Evolutionary conservation across 2,888 invertebrate genomes (phyloP).

Genomic region (Cancer borealis): DNA sequence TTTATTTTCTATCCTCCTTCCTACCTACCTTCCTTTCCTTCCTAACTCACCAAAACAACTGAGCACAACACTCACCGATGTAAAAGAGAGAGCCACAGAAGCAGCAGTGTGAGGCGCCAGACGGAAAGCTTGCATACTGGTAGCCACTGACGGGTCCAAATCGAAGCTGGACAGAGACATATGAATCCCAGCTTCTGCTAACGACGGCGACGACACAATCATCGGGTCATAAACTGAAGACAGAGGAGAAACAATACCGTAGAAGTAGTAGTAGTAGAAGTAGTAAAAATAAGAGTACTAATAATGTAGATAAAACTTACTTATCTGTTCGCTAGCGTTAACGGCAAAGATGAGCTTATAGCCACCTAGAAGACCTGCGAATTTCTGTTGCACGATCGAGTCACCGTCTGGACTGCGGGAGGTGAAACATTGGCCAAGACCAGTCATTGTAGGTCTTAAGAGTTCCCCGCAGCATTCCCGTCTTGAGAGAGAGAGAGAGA

Average conservation of each 20-base stretch:
- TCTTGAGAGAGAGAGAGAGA: conserved; percentile 36
- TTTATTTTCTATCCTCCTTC: no score
- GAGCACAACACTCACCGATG: conserved; percentile 12
- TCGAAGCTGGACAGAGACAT: conserved; percentile 60
- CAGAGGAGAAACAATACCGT: not conserved
- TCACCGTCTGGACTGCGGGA: not conserved
- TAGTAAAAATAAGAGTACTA: not conserved
- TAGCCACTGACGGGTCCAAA: conserved; percentile 45
- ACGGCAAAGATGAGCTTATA: conserved; percentile 57
- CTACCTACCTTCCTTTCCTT: no score
- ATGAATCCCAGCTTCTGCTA: conserved; percentile 61
- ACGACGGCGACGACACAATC: conserved; percentile 44
- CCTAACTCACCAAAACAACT: no score
- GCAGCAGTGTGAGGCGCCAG: conserved; percentile 62
- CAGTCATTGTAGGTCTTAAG: conserved; percentile 53
- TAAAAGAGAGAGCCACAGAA: conserved; percentile 51
- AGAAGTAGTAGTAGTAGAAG: not conserved
- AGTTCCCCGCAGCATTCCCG: conserved; percentile 44
- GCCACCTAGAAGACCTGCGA: conserved; percentile 52
- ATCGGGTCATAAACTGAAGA: conserved; percentile 47
- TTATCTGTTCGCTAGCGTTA: conserved; percentile 51
- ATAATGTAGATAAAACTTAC: not conserved
- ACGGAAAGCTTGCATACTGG: conserved; percentile 55
- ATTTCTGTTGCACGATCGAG: conserved; percentile 33
- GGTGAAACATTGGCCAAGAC: conserved; percentile 56